Percentiles rank a stretch among this genome's conserved stretches.
These are phyloP conservation scores for Psittacula echo DNA, from an alignment of 2,797 vertebrate species.

Conservation along the genomic window DNA sequence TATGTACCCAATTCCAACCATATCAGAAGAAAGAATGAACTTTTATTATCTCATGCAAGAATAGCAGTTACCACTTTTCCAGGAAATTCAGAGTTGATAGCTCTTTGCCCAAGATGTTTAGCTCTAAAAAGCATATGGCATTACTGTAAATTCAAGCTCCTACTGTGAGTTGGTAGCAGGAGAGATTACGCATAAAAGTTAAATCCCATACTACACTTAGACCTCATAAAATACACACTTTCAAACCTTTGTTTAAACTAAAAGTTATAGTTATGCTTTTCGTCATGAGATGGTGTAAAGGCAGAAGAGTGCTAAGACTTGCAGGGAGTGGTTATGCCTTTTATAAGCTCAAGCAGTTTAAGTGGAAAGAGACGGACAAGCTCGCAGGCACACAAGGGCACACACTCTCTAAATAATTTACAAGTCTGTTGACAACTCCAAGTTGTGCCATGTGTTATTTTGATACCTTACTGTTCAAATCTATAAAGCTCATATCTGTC, in stretches of 20 bases:
- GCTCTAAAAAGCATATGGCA: not conserved
- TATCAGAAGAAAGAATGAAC: not conserved
- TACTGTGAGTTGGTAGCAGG: fast-evolving
- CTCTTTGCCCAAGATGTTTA: not conserved
- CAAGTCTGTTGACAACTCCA: conserved; percentile 52
- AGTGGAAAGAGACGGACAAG: not conserved
- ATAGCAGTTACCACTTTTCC: not conserved
- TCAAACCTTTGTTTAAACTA: not conserved
- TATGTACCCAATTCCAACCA: not conserved
- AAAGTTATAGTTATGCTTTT: fast-evolving
- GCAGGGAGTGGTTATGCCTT: not conserved
- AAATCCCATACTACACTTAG: not conserved
- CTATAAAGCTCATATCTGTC: conserved; percentile 25
- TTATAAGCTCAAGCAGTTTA: not conserved
- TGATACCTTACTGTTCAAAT: conserved; percentile 27
- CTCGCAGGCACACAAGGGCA: conserved; percentile 28
- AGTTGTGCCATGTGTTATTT: conserved; percentile 55
- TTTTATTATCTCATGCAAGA: not conserved
- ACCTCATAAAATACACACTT: not conserved
- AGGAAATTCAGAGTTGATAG: not conserved
- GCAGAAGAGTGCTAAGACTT: not conserved
- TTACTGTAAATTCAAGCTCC: not conserved
- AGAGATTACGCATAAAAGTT: not conserved
- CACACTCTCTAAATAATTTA: conserved; percentile 35
- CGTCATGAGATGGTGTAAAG: not conserved